A percentile compares a stretch with the other conserved stretches of the same genome.
Evolutionary conservation across 2,113 vertebrate genomes (phyloP).

Genomic region (Psophia crepitans): DNA sequence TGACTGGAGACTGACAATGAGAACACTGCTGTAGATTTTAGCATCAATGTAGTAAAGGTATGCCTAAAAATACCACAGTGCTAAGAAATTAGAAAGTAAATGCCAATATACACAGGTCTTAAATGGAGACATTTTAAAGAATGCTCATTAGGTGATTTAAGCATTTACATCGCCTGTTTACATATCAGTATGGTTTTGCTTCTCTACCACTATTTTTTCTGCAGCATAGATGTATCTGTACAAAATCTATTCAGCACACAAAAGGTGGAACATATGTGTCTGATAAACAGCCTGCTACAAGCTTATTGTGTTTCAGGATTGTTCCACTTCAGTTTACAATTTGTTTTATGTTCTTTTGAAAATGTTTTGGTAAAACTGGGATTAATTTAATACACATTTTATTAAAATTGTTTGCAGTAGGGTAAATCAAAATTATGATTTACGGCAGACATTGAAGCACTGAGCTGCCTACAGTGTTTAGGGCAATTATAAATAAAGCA

Average conservation of each 20-base stretch:
- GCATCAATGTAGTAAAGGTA: background rate
- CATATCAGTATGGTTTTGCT: background rate
- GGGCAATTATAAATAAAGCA: background rate
- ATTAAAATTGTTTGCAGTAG: conserved; percentile 10
- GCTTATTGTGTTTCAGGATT: conserved; percentile 1
- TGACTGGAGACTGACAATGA: background rate
- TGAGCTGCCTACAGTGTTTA: background rate
- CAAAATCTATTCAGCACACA: background rate
- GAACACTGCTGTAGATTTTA: background rate
- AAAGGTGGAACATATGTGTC: background rate
- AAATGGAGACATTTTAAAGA: background rate
- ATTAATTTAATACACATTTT: conserved; percentile 29
- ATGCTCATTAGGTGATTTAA: background rate
- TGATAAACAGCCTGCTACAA: conserved; percentile 17
- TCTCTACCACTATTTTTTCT: background rate
- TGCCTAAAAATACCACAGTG: background rate
- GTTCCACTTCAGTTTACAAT: conserved; percentile 17
- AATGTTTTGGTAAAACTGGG: background rate
- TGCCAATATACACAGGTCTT: background rate
- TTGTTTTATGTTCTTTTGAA: conserved; percentile 31
- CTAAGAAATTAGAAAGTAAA: background rate
- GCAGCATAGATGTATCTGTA: background rate
- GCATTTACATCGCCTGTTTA: background rate
- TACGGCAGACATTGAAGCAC: background rate
- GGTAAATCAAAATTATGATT: background rate